These are phyloP conservation scores for Sturnira hondurensis DNA, from an alignment of 2,113 vertebrate species.

Conservation along the genomic window DNA sequence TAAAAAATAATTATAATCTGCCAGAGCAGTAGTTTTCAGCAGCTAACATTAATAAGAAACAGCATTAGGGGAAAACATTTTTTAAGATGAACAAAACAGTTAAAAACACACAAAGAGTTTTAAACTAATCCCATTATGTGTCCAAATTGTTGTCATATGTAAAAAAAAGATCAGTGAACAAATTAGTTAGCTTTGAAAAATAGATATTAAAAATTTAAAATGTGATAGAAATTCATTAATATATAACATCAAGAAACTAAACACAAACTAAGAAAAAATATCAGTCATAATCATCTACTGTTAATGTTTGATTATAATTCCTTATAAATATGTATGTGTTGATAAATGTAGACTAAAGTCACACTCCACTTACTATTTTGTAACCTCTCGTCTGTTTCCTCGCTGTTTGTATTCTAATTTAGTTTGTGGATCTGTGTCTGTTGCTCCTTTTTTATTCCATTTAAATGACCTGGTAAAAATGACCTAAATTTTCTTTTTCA, in stretches of 20 bases:
- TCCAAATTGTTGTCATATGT: background rate
- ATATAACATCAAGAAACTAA: background rate
- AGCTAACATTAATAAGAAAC: background rate
- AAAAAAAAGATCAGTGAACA: background rate
- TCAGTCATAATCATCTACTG: background rate
- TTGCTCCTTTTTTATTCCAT: background rate
- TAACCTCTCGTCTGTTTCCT: background rate
- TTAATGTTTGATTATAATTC: background rate
- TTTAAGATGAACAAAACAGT: background rate
- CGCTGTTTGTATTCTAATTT: background rate
- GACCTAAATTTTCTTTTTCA: background rate
- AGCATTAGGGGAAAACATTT: background rate
- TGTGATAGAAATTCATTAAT: background rate
- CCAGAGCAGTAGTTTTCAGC: background rate
- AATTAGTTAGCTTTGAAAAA: slow-evolving; percentile 7
- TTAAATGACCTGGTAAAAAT: background rate
- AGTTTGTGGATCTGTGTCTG: background rate
- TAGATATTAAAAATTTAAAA: background rate
- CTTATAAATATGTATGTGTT: background rate
- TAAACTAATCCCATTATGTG: background rate
- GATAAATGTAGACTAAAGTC: background rate
- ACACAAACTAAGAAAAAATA: background rate
- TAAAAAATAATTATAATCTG: background rate
- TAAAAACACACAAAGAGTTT: background rate
- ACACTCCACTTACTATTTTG: background rate